Evolutionary conservation across 2,113 vertebrate genomes (phyloP), one percentile per base, ranked within the genome.

Genomic region (Mellivora capensis): DNA sequence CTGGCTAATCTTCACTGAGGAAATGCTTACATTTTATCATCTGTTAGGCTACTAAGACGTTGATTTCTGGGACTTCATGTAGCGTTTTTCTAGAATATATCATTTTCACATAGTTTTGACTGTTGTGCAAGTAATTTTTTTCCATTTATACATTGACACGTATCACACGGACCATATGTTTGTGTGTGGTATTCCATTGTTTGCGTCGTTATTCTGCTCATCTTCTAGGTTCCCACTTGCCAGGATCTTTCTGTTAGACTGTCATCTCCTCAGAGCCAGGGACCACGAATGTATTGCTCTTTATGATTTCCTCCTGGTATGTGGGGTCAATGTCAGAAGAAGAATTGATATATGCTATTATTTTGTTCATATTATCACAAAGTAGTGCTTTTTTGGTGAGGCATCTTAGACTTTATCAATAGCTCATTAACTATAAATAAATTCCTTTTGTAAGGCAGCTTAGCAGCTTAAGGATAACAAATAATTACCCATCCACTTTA

Each of bases 341-440:
- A 97, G 20, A 79, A 79, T 87, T 87, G 62, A 91, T 85, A 17
- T 67, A 21, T 87, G 17, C 57, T 80, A 3, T 93, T 86, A 37
- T 69, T 83, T 97, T 67, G 17, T 95, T 88, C 10, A 77, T 25
- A 29, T 77, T 90, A 47, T 87, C 29, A 87, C 39, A 47, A 7
- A 15, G 31, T 72, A 84, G 7, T 96, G 2, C 7, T 89, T 89
- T 92, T 88, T 74, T 54, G 54, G 61, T 44, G 44, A 90, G 21
- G 31, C 67, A 20, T 44, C 23, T 62, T 74, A 76, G 59, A 85
- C 29, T 88, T 90, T 64, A 85, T 82, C 25, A 84, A 0, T 67
- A 96, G 49, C 79, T 93, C 37, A 74, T 74, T 88, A 84, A 57
- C 42, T 93, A 47, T 91, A 81, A 87, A 62, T 90, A 88, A 87